These are phyloP conservation scores for Tiaroga cobitis DNA, from an alignment of 2,797 vertebrate genomes.

Conservation along the genomic window DNA sequence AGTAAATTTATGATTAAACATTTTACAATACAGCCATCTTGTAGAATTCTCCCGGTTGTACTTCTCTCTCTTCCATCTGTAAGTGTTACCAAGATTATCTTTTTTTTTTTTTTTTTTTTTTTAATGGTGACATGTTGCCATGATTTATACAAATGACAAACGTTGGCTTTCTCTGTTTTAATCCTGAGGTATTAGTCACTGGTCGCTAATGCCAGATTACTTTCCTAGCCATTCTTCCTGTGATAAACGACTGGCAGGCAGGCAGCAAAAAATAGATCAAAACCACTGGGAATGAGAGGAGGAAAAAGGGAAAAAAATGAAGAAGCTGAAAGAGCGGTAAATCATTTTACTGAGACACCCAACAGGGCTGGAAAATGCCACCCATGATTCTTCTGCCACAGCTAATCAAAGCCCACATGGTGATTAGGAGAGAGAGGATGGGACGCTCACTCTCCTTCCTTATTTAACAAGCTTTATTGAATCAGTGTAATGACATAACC, in stretches of 20 bases:
- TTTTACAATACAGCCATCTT: slow-evolving; percentile 8
- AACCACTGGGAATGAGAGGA: slow-evolving; percentile 71
- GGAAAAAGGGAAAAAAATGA: slow-evolving; percentile 44
- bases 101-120: slow-evolving; percentile 45
- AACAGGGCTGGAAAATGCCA: slow-evolving; percentile 73
- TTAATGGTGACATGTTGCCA: slow-evolving; percentile 70
- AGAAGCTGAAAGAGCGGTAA: slow-evolving; percentile 71
- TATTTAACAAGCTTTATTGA: slow-evolving; percentile 68
- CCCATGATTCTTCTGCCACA: slow-evolving; percentile 69
- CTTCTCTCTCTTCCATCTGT: slow-evolving; percentile 41
- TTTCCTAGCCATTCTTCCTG: slow-evolving; percentile 72
- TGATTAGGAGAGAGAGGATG: slow-evolving; percentile 67
- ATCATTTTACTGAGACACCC: slow-evolving; percentile 69
- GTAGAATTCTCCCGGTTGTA: slow-evolving; percentile 6
- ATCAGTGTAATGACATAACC: slow-evolving; percentile 23
- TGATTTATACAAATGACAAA: slow-evolving; percentile 80
- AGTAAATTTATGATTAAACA: slow-evolving; percentile 13
- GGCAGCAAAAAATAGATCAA: slow-evolving; percentile 81
- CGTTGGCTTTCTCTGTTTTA: slow-evolving; percentile 61
- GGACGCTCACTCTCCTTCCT: slow-evolving; percentile 53
- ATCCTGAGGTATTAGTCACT: slow-evolving; percentile 73
- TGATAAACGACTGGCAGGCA: slow-evolving; percentile 77
- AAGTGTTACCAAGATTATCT: slow-evolving; percentile 55
- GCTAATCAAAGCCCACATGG: slow-evolving; percentile 74
- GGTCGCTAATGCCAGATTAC: slow-evolving; percentile 79